A percentile compares a stretch with the other conserved stretches of the same genome.
Evolutionary conservation across 2,113 vertebrate genomes (phyloP).

Genomic region (Oryzias melastigma): DNA sequence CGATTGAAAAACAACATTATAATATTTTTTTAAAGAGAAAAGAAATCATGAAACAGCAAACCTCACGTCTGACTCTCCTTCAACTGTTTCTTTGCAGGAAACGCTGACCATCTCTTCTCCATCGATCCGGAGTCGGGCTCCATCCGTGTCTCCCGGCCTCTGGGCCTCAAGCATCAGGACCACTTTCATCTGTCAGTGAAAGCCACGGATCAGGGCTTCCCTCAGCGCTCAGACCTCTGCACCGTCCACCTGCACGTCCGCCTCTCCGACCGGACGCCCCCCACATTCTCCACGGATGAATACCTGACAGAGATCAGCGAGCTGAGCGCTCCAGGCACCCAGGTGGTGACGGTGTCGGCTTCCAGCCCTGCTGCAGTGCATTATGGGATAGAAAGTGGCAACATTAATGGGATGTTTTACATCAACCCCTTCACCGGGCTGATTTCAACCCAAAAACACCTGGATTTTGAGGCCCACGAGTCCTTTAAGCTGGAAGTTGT

Average conservation of each 20-base stretch:
- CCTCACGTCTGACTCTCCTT: not conserved
- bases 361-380: constrained; percentile 82
- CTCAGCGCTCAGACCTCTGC: constrained; percentile 82
- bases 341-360: constrained; percentile 82
- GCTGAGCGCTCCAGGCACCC: constrained; percentile 74
- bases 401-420: constrained; percentile 82
- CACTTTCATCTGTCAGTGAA: constrained; percentile 85
- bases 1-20: too few relatives aligned
- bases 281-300: constrained; percentile 83
- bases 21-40: too few relatives aligned
- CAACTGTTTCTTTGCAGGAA: constrained; percentile 79
- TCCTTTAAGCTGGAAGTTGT: constrained; percentile 86
- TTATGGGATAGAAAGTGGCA: constrained; percentile 88
- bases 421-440: constrained; percentile 89
- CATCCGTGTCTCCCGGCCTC: constrained; percentile 79
- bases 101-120: constrained; percentile 83
- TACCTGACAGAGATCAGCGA: constrained; percentile 92
- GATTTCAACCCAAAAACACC: constrained; percentile 78
- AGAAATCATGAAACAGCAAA: not conserved
- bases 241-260: constrained; percentile 79
- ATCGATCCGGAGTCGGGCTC: constrained; percentile 82
- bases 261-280: constrained; percentile 84
- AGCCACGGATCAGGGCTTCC: constrained; percentile 89
- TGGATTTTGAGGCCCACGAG: constrained; percentile 86
- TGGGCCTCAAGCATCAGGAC: constrained; percentile 76